Conservation (phyloP, 2,113 vertebrate species). For the Clarias batrachus region DNA sequence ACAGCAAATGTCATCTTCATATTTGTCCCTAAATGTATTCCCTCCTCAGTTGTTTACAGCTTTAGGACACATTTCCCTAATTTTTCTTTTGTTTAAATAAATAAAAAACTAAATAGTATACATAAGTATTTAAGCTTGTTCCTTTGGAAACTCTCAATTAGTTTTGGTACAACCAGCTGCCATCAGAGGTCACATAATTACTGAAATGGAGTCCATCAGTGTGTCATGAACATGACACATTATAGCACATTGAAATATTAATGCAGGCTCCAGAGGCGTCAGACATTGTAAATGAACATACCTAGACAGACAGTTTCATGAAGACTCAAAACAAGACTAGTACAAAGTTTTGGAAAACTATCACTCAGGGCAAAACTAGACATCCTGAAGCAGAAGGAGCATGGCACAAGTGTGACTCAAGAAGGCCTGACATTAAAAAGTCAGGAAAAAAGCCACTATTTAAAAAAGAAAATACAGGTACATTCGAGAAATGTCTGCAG, state of each 20-base stretch:
- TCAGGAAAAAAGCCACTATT: not conserved
- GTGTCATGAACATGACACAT: not conserved
- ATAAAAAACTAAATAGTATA: not conserved
- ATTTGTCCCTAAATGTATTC: not conserved
- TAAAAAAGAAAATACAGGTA: not conserved
- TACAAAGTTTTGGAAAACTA: not conserved
- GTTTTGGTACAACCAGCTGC: not conserved
- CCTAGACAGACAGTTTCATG: not conserved
- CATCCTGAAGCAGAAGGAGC: not conserved
- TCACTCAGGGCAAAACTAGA: not conserved
- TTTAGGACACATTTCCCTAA: too few species aligned
- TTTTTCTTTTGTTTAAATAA: not conserved
- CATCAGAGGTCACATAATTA: not conserved
- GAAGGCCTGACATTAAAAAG: not conserved
- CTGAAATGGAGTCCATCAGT: not conserved
- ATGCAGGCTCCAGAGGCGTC: not conserved
- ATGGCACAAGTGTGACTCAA: not conserved
- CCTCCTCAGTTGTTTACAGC: too few species aligned
- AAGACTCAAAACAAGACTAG: not conserved
- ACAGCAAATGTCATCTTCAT: not conserved
- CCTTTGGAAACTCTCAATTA: not conserved
- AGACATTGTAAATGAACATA: not conserved
- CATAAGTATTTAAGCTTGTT: not conserved
- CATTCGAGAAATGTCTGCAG: too few species aligned
- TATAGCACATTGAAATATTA: not conserved